These are phyloP conservation scores for Troglohyphantes excavatus DNA, from an alignment of 2,888 invertebrate genomes.

Conservation along the genomic window DNA sequence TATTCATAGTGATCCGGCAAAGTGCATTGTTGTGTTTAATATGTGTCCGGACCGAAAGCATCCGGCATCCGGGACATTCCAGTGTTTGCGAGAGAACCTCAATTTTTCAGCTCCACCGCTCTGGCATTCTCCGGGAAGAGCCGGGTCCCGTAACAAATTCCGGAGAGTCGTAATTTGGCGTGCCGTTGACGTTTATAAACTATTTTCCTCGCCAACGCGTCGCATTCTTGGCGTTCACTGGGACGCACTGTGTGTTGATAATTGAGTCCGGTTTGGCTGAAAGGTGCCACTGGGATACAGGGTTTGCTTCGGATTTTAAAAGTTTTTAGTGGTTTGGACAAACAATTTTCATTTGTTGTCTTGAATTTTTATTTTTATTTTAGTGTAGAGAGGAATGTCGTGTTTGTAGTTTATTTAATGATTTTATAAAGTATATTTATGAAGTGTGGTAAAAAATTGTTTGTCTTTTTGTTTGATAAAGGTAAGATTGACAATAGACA, in stretches of 20 bases:
- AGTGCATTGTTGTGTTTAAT: conserved; percentile 38
- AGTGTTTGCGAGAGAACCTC: conserved; percentile 28
- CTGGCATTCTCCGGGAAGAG: conserved; percentile 21
- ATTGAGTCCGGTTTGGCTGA: conserved; percentile 2
- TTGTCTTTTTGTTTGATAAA: too few relatives aligned
- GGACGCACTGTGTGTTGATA: conserved; percentile 37
- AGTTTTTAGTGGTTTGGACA: not conserved
- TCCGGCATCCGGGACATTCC: conserved; percentile 19
- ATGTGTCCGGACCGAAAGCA: conserved; percentile 33
- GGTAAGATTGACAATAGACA: too few relatives aligned
- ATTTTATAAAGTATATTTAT: too few relatives aligned
- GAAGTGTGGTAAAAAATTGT: too few relatives aligned
- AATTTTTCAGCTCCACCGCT: conserved; percentile 49
- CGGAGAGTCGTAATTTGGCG: conserved; percentile 68
- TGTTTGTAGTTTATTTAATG: too few relatives aligned
- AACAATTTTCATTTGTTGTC: not conserved
- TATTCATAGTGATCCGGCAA: conserved; percentile 38
- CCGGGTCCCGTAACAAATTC: conserved; percentile 45
- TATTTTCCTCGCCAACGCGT: conserved; percentile 66
- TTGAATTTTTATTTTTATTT: not conserved
- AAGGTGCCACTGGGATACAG: conserved; percentile 7
- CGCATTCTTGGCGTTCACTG: conserved; percentile 62
- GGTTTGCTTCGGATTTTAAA: not conserved
- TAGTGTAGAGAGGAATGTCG: too few relatives aligned
- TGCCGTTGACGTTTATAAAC: conserved; percentile 65